phyloP scores from a whole-genome alignment of 1,140 invertebrate genomes.

The Aporrectodea caliginosa region DNA sequence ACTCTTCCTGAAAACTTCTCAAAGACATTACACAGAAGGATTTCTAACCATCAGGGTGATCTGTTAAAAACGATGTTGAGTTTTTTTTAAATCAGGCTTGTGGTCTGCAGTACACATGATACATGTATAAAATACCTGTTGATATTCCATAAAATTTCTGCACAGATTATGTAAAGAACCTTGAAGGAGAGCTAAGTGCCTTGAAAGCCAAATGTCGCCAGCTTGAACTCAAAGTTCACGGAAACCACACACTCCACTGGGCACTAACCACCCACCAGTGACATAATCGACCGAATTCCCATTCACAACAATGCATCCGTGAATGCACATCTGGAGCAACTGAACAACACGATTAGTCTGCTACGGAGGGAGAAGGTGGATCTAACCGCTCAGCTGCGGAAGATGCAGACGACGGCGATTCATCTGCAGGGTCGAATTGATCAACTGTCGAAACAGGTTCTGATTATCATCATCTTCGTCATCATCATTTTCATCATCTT shows the following conservation, averaged over 20 bases:
- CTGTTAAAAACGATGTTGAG: too few species aligned
- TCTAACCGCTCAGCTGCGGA: slow-evolving; percentile 47
- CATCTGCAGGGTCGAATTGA: slow-evolving; percentile 2
- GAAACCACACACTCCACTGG: slow-evolving; percentile 37
- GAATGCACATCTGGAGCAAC: slow-evolving; percentile 45
- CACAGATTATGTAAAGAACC: slow-evolving; percentile 43
- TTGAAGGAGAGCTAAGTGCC: slow-evolving; percentile 43
- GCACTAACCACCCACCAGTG: slow-evolving; percentile 26
- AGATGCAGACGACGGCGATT: slow-evolving; percentile 43
- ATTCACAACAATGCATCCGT: slow-evolving; percentile 45
- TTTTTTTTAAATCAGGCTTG: too few species aligned
- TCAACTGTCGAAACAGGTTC: background rate
- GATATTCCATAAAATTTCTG: too few species aligned
- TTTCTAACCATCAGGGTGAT: too few species aligned
- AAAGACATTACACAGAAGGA: too few species aligned
- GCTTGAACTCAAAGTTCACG: slow-evolving; percentile 39
- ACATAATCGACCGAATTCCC: slow-evolving; percentile 15
- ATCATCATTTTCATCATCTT: background rate
- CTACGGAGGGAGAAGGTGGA: slow-evolving; percentile 51
- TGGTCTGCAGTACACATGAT: too few species aligned
- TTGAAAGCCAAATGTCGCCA: slow-evolving; percentile 44
- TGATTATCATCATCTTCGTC: too few species aligned
- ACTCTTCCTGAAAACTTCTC: too few species aligned
- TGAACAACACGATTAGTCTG: slow-evolving; percentile 51
- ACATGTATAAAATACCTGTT: too few species aligned